Percentiles rank a stretch among this genome's conserved stretches.
Conservation (phyloP, 2,797 vertebrate genomes). For the Eleutherodactylus coqui region DNA sequence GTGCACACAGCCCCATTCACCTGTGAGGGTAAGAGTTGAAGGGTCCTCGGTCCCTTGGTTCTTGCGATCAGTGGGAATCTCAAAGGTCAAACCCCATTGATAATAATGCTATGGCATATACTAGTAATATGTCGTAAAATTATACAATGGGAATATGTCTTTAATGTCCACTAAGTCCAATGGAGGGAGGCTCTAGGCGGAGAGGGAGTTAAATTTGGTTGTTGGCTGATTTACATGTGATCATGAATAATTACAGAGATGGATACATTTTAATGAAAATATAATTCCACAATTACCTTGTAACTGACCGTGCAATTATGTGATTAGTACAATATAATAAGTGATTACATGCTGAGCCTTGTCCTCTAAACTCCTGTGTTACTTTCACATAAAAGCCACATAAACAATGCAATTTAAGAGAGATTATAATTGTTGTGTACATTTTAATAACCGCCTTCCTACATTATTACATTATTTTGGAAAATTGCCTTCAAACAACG, state of each 20-base stretch:
- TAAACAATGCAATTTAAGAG: slow-evolving; percentile 36
- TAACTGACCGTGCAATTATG: slow-evolving; percentile 63
- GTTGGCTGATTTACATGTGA: slow-evolving; percentile 44
- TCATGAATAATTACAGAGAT: slow-evolving; percentile 60
- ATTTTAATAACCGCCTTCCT: slow-evolving; percentile 8
- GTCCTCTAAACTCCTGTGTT: slow-evolving; percentile 51
- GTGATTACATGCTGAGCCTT: slow-evolving; percentile 45
- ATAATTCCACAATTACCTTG: slow-evolving; percentile 56
- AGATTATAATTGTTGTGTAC: slow-evolving; percentile 18
- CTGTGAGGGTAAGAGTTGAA: not conserved
- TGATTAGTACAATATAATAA: slow-evolving; percentile 58
- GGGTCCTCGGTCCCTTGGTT: not conserved
- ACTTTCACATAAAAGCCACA: slow-evolving; percentile 36
- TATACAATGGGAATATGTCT: not conserved
- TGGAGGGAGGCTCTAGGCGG: not conserved
- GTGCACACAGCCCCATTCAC: too few relatives aligned
- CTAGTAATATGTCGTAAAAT: not conserved
- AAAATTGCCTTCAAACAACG: not conserved
- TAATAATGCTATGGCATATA: not conserved
- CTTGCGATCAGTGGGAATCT: not conserved
- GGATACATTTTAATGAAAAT: slow-evolving; percentile 55
- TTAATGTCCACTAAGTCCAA: not conserved
- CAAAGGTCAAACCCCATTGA: not conserved
- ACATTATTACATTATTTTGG: not conserved
- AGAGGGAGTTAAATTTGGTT: slow-evolving; percentile 34